A percentile compares a stretch with the other conserved stretches of the same genome.
These are phyloP conservation scores for Bhutanitis thaidina DNA, from an alignment of 2,888 invertebrate genomes.

Conservation along the genomic window DNA sequence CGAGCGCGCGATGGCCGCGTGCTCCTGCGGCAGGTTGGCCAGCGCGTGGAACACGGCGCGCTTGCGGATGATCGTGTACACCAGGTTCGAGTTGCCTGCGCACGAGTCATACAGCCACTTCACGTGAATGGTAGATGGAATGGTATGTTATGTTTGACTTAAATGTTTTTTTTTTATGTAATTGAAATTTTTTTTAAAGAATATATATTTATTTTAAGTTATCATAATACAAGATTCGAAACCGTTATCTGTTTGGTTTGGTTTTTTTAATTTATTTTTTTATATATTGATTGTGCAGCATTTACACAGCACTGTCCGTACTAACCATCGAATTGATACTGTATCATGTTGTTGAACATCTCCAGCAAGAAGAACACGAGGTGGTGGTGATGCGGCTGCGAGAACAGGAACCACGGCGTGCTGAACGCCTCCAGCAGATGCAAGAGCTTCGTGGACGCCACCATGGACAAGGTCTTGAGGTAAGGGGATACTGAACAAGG, in stretches of 20 bases:
- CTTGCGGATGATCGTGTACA: slow-evolving; percentile 99
- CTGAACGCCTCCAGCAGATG: slow-evolving; percentile 99
- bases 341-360: slow-evolving; percentile 99
- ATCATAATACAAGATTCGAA: too few species aligned
- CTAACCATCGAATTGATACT: slow-evolving; percentile 98
- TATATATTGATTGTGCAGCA: too few species aligned
- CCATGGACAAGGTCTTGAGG: slow-evolving; percentile 99
- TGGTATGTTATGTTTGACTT: too few species aligned
- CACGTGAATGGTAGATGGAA: too few species aligned
- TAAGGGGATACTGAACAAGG: slow-evolving; percentile 93
- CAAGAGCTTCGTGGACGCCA: slow-evolving; percentile 97
- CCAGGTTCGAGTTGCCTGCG: slow-evolving; percentile 96
- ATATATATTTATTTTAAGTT: too few species aligned
- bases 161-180: too few species aligned
- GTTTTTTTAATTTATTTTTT: too few species aligned
- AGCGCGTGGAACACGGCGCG: slow-evolving; percentile 98
- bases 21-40: slow-evolving; percentile 98
- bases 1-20: slow-evolving; percentile 91
- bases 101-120: too few species aligned
- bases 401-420: slow-evolving; percentile 99
- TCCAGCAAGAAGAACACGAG: slow-evolving; percentile 98
- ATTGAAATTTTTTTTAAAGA: too few species aligned
- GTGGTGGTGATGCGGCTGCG: slow-evolving; percentile 97
- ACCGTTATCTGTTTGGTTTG: too few species aligned
- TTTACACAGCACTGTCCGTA: neutral